Conservation (phyloP, 2,797 vertebrate genomes). For the Fringilla coelebs region DNA sequence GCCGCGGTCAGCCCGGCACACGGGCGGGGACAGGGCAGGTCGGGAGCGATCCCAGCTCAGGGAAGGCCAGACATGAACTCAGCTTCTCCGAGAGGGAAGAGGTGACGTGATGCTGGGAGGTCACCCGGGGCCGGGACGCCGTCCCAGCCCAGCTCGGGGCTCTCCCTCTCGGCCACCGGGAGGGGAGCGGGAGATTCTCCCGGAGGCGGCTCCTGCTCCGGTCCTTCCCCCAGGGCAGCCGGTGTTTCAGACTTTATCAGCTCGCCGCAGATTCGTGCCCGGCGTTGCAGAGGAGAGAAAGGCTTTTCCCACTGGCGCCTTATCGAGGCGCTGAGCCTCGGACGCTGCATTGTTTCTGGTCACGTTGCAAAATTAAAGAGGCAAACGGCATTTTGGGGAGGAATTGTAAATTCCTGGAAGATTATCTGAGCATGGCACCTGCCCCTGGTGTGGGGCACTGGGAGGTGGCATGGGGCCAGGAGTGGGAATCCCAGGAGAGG, state of each 20-base stretch:
- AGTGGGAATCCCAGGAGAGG: background rate
- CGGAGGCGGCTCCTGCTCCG: background rate
- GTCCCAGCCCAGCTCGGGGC: background rate
- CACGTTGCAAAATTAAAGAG: background rate
- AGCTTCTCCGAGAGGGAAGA: background rate
- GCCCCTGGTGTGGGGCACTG: background rate
- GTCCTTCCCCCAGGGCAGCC: background rate
- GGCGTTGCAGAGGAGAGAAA: background rate
- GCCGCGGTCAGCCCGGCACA: fast-evolving
- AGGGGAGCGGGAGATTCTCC: background rate
- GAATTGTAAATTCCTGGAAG: conserved; percentile 31
- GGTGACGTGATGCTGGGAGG: conserved; percentile 9
- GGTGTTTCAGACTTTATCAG: conserved; percentile 12
- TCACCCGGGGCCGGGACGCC: background rate
- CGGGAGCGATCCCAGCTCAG: background rate
- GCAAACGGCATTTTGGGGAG: background rate
- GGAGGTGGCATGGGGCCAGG: background rate
- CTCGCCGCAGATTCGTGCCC: background rate
- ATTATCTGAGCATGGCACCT: conserved; percentile 1
- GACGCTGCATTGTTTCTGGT: conserved; percentile 13
- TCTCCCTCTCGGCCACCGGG: background rate
- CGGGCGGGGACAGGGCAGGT: background rate
- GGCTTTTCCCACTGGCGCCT: conserved; percentile 3
- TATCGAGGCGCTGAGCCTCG: background rate
- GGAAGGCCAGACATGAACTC: conserved; percentile 34